Percentiles rank a stretch among this genome's conserved stretches.
Conservation (phyloP, 2,797 vertebrate species). For the Nyctibius grandis region DNA sequence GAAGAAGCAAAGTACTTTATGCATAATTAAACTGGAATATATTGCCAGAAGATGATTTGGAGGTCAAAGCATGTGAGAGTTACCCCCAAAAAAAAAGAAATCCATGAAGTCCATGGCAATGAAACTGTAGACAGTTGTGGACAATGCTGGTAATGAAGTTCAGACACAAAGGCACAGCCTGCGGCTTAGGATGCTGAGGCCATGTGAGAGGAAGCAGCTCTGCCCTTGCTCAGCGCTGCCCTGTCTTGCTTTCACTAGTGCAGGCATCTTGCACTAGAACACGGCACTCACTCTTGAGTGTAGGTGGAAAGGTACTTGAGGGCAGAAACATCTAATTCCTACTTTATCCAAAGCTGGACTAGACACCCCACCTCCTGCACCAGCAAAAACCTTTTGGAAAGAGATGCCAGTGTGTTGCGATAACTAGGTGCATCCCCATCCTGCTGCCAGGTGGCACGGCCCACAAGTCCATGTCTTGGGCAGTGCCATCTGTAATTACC, state of each 20-base stretch:
- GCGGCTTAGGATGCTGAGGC: not conserved
- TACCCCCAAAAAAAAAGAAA: not conserved
- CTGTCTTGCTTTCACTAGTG: accelerated
- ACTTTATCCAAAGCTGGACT: not conserved
- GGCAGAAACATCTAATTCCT: not conserved
- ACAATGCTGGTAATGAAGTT: not conserved
- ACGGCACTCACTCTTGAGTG: accelerated
- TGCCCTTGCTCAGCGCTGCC: not conserved
- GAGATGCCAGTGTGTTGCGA: accelerated
- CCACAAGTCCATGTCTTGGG: accelerated
- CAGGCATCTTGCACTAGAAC: not conserved
- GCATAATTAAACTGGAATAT: not conserved
- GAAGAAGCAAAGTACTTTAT: not conserved
- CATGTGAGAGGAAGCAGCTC: not conserved
- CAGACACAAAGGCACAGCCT: not conserved
- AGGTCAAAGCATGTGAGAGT: not conserved
- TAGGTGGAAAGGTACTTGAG: not conserved
- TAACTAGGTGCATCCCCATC: no score
- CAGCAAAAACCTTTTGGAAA: not conserved
- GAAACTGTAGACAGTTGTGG: not conserved
- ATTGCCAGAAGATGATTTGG: not conserved
- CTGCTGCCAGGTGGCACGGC: accelerated
- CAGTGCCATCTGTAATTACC: accelerated
- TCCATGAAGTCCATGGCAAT: not conserved
- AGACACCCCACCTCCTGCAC: not conserved